Base-by-base conservation (phyloP, 2,888 invertebrate genomes). In the Cheilosia urbana region DNA sequence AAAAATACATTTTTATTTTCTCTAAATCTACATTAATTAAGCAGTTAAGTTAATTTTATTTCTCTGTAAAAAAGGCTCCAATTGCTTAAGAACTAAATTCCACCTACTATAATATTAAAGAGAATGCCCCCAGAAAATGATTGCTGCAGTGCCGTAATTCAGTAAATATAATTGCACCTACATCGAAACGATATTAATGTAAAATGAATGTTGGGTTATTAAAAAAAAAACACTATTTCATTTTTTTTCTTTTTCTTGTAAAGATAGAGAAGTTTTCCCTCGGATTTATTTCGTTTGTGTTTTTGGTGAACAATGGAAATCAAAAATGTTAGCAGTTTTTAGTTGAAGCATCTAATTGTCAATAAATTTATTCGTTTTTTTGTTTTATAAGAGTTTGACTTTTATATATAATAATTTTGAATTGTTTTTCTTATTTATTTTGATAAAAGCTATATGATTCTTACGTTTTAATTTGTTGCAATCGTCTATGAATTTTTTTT, bases 21-120 rank as follows among this genome's bases (percentile, higher is more conserved):
- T 76, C 60, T 73, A 57, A 68, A 47, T 53, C 68, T 81, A 81
- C 81, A 72, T 80, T 81, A 81, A 85, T 65, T 85, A 81, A 72
- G 68, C 76, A 49, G 62, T 77, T 65, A 51, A 72, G 27, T 60
- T 84, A 53, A 17, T 65, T 65, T 62, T 60, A 71, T 76, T 76
- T 55, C 77, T 60, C 76, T 40, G 75, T 58, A 69, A 84, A 85
- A 78, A 79, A 69, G 72, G 76, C 75, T 85, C 60, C 65, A 80
- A 84, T 69, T 69, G 47, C 85, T 85, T 85, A 85, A 62, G 27
- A 85, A 81, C 85, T 85, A 85, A 77, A 68, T 72, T 77, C 55
- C 27, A 55, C 34, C 34, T 30, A 30, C 6, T 27, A 27, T 15
- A 21, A 24, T 15, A 21, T 42, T 62, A n/a, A 40, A 37, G 53